Base-by-base conservation (phyloP, 2,797 vertebrate species). In the Clarias pachynema region DNA sequence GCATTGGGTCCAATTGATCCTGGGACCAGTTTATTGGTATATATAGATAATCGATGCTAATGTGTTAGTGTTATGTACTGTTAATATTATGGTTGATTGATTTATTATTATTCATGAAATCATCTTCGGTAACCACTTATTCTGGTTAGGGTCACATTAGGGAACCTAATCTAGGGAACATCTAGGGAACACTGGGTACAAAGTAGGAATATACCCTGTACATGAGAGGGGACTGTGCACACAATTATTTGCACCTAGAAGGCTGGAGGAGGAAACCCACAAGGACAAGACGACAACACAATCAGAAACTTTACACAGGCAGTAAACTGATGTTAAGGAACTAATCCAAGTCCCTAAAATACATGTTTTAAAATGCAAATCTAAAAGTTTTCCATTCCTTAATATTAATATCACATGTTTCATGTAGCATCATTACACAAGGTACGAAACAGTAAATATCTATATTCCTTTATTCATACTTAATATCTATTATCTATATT, bases 241-340 rank as follows among this genome's bases (percentile, higher is more conserved):
- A 62, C 22, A 60, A 24, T 79, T 31, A 24, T 78, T 78, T 75
- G 26, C 74, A 77, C 74, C 16, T 24, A 57, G 44, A 49, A 49
- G 5, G 20, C 16, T 31, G 18, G 4, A 77, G 53, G 14, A 16
- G 24, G 24, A 73, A 73, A 49, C 40, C 40, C 40, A 73, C 70
- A 53, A 5, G 3, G 5, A 26, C 40, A 72, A 44, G 10, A 44
- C 5, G 37, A 72, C 2, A 73, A 16, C 0, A 0, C 6, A 8
- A 56, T 56, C 49, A 20, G 7, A 57, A 57, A 22, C 29, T 34
- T 10, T 5, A 24, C 10, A 59, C 22, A 34, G 18, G 60, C 29
- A 44, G 15, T 26, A 26, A 29, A 24, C 24, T 24, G 0, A 9
- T n/a, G 12, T 7, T 40, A 6, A 15, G 22, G 16, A 62, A n/a